Percentiles rank a stretch among this genome's conserved stretches.
phyloP scores from a whole-genome alignment of 2,888 invertebrate species.

The Malthinus seriepunctatus region DNA sequence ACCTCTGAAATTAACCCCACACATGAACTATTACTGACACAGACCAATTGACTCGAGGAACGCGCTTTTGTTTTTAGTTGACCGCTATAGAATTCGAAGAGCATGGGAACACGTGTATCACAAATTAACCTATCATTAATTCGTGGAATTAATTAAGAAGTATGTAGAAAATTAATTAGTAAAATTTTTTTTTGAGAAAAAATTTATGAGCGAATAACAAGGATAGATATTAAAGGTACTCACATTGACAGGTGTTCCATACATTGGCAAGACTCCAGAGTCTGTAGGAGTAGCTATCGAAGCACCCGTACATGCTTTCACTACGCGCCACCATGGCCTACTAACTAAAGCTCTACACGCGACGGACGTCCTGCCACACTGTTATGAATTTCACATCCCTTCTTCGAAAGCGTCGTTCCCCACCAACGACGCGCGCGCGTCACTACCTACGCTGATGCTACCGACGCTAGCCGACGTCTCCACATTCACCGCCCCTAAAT shows the following conservation, averaged over 20 bases:
- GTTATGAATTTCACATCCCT: constrained; percentile 36
- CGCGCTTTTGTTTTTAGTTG: constrained; percentile 37
- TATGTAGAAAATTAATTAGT: background rate
- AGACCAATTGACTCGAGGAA: constrained; percentile 40
- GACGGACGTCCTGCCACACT: constrained; percentile 43
- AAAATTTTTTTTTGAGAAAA: background rate
- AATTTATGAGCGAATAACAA: background rate
- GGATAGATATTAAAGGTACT: constrained; percentile 50
- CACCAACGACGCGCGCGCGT: constrained; percentile 40
- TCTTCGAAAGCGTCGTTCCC: constrained; percentile 38
- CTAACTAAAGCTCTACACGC: constrained; percentile 53
- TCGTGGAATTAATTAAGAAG: constrained; percentile 21
- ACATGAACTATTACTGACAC: constrained; percentile 39
- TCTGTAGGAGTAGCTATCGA: constrained; percentile 76
- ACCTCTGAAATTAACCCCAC: constrained; percentile 42
- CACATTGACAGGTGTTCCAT: constrained; percentile 76
- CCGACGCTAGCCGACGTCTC: constrained; percentile 37
- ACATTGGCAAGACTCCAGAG: constrained; percentile 78
- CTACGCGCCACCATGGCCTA: constrained; percentile 82
- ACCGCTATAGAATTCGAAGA: constrained; percentile 29
- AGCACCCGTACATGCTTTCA: constrained; percentile 76
- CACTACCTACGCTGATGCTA: constrained; percentile 39
- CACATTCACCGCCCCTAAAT: constrained; percentile 50
- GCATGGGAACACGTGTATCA: constrained; percentile 38
- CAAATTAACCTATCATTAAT: constrained; percentile 26